A percentile compares a stretch with the other conserved stretches of the same genome.
Conservation (phyloP, 2,797 vertebrate species). For the Tiaroga cobitis region DNA sequence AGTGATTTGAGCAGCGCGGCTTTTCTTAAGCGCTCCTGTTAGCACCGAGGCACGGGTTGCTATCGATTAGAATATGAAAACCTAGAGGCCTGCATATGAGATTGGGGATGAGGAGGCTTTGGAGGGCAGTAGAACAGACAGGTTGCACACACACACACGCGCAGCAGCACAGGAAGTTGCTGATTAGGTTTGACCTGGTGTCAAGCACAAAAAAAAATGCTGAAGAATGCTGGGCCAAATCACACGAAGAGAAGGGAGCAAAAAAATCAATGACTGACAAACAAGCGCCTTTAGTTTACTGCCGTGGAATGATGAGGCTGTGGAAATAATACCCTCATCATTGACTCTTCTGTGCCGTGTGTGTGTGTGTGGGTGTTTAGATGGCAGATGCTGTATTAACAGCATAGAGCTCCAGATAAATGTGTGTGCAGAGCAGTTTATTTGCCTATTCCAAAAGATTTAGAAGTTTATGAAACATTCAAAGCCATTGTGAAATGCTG, state of each 20-base stretch:
- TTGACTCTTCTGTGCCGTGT: slow-evolving; percentile 14
- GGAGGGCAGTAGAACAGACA: slow-evolving; percentile 30
- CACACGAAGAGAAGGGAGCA: slow-evolving; percentile 7
- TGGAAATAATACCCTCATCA: slow-evolving; percentile 44
- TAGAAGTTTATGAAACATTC: slow-evolving; percentile 11
- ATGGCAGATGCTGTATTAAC: not conserved
- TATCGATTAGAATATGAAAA: slow-evolving; percentile 56
- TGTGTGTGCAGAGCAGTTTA: not conserved
- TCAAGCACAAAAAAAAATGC: slow-evolving; percentile 23
- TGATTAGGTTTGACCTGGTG: slow-evolving; percentile 59
- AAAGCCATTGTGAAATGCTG: not conserved
- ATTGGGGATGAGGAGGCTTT: slow-evolving; percentile 29
- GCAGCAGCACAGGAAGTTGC: slow-evolving; percentile 31
- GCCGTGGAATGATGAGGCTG: slow-evolving; percentile 34
- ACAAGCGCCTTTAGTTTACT: slow-evolving; percentile 44
- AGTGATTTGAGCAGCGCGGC: slow-evolving; percentile 22
- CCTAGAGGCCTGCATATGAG: slow-evolving; percentile 40
- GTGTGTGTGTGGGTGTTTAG: not conserved
- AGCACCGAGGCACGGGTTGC: slow-evolving; percentile 26
- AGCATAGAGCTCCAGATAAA: not conserved
- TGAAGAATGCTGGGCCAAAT: slow-evolving; percentile 27
- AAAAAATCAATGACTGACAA: slow-evolving; percentile 50
- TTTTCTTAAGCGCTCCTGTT: slow-evolving; percentile 48
- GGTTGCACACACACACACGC: slow-evolving; percentile 27
- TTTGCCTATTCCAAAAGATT: slow-evolving; percentile 8